Evolutionary conservation across 2,113 vertebrate species (phyloP), one percentile per base, ranked within the genome.

Genomic region (Hippocampus barbouri): DNA sequence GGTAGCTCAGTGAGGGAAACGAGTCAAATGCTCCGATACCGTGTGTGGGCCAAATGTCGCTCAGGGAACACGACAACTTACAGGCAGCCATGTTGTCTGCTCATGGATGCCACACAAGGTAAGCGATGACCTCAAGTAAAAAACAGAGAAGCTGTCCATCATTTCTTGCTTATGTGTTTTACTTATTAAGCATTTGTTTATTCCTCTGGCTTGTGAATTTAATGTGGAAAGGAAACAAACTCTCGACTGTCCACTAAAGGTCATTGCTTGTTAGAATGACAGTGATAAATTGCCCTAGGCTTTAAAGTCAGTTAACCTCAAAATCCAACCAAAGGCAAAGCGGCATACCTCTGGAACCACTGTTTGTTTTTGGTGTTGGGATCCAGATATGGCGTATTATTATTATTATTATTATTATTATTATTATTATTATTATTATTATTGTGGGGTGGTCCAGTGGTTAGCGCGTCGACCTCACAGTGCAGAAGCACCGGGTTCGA

Each of bases 1-100:
- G 63, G 75, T 71, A 40, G 14, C 41, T 25, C 76, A 81, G 75
- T 54, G 62, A 68, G 71, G 75, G 70, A 77, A 81, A 80, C 70
- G 45, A 71, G 73, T 74, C 68, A 73, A 76, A 70, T 65, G 63
- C 77, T 75, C n/a, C 51, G 23, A 20, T 77, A 65, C 66, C 27
- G 15, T 74, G 73, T 57, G 69, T 20, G 34, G 25, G 79, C 78
- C 73, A 79, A 79, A 60, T 64, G 63, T 77, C 74, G 69, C 66
- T 69, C 60, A 69, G 75, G 76, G 71, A 81, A 83, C 72, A n/a
- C 79, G 75, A 81, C 71, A 2, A 43, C 60, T 86, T 77, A 79
- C 74, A 71, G 69, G 72, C 77, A 73, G 62, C 87, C 86, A 89
- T 87, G 85, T 66, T 90, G 79, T 86, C 82, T 88, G 79, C 81